These are phyloP conservation scores for Zaprionus davidi DNA, from an alignment of 1,140 invertebrate genomes.

Conservation along the genomic window DNA sequence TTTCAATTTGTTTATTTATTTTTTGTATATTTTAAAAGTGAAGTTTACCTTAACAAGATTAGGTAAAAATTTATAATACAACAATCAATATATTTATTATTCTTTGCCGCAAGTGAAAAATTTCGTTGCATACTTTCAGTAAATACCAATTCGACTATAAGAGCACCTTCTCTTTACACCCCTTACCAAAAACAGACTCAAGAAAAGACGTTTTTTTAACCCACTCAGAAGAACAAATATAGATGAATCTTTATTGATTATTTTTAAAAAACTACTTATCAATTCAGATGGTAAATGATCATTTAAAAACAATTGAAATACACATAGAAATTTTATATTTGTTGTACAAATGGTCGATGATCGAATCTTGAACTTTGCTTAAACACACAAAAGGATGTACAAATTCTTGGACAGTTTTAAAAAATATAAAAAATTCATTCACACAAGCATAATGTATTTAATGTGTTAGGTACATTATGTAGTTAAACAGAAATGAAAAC, in stretches of 20 bases:
- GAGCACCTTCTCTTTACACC: not conserved
- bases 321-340: constrained; percentile 50
- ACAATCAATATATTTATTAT: not conserved
- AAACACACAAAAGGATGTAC: constrained; percentile 54
- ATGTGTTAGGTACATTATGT: constrained; percentile 38
- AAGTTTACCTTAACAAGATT: too few species aligned
- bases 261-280: constrained; percentile 75
- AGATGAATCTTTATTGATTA: constrained; percentile 75
- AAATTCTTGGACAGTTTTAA: constrained; percentile 57
- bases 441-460: constrained; percentile 22
- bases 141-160: not conserved
- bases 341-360: constrained; percentile 49
- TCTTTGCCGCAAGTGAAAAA: not conserved
- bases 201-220: constrained; percentile 54
- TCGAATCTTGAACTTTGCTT: constrained; percentile 67
- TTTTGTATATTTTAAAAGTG: too few species aligned
- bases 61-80: not conserved
- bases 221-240: constrained; percentile 83
- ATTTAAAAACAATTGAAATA: constrained; percentile 63
- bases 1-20: not conserved
- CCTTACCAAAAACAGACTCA: not conserved
- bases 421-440: constrained; percentile 26
- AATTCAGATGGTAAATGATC: constrained; percentile 67
- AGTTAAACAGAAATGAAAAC: constrained; percentile 35
- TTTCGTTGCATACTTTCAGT: constrained; percentile 10